Percentiles rank a stretch among this genome's conserved stretches.
Conservation (phyloP, 2,888 invertebrate species). For the Oscheius sp. region DNA sequence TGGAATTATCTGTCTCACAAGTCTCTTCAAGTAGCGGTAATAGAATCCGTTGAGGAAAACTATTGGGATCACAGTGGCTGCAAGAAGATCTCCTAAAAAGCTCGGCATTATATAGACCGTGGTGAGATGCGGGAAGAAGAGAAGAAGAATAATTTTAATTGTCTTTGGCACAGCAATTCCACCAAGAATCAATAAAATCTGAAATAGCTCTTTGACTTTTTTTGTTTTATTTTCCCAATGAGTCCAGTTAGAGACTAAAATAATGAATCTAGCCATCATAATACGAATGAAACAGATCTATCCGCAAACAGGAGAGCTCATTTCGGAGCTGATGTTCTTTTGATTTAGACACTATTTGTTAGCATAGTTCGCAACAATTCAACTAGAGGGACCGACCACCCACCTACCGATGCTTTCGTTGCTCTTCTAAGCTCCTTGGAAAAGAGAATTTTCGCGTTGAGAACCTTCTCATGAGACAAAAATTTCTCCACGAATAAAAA, state of each 20-base stretch:
- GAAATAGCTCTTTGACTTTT: too few species aligned
- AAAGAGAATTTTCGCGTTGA: not conserved
- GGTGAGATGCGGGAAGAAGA: not conserved
- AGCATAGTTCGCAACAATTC: too few species aligned
- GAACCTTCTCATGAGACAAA: not conserved
- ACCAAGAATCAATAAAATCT: not conserved
- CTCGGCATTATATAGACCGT: not conserved
- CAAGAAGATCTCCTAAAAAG: not conserved
- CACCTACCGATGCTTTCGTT: not conserved
- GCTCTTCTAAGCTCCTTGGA: not conserved
- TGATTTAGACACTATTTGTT: too few species aligned
- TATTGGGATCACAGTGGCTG: not conserved
- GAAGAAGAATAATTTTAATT: not conserved
- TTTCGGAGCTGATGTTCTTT: too few species aligned
- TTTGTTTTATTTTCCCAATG: too few species aligned
- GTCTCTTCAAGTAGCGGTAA: not conserved
- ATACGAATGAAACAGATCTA: too few species aligned
- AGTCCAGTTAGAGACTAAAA: too few species aligned
- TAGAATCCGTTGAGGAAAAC: not conserved
- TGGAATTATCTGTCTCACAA: not conserved
- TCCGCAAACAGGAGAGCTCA: too few species aligned
- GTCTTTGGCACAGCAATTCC: not conserved
- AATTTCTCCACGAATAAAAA: not conserved
- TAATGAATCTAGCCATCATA: too few species aligned
- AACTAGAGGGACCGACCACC: too few species aligned